These are phyloP conservation scores for Euthynnus affinis DNA, from an alignment of 2,797 vertebrate species.

Conservation along the genomic window DNA sequence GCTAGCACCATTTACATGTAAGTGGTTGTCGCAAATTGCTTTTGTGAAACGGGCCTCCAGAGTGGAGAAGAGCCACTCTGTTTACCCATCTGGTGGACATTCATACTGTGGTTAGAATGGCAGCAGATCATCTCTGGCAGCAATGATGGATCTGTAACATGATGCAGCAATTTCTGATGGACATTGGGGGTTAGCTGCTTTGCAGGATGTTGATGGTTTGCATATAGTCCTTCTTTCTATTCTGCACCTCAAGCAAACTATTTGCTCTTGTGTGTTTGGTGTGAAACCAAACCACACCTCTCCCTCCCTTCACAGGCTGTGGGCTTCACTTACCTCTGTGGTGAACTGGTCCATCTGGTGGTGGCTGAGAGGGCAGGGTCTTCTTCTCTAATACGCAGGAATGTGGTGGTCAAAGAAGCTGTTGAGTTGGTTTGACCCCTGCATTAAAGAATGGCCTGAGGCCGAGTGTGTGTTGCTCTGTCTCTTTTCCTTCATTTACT, in stretches of 20 bases:
- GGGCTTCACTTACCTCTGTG: conserved; percentile 43
- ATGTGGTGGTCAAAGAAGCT: conserved; percentile 41
- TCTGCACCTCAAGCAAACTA: no score
- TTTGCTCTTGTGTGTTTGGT: neutral
- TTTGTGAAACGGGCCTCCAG: no score
- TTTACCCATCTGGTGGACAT: no score
- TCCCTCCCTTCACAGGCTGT: neutral
- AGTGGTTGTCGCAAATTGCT: no score
- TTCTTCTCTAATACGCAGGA: conserved; percentile 25
- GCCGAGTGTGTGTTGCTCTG: neutral
- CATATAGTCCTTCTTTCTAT: neutral
- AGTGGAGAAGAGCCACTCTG: no score
- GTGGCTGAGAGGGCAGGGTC: conserved; percentile 4
- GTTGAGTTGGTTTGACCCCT: conserved; percentile 33
- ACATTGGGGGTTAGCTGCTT: neutral
- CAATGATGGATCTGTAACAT: no score
- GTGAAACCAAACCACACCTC: neutral
- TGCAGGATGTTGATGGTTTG: neutral
- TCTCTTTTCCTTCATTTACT: neutral
- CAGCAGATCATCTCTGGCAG: no score
- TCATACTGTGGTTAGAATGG: no score
- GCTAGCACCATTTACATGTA: no score
- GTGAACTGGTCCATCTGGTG: conserved; percentile 45
- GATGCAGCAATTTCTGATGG: no score
- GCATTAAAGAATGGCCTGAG: conserved; percentile 38